Evolutionary conservation across 2,797 vertebrate species (phyloP).

Genomic region (Cuniculus paca): DNA sequence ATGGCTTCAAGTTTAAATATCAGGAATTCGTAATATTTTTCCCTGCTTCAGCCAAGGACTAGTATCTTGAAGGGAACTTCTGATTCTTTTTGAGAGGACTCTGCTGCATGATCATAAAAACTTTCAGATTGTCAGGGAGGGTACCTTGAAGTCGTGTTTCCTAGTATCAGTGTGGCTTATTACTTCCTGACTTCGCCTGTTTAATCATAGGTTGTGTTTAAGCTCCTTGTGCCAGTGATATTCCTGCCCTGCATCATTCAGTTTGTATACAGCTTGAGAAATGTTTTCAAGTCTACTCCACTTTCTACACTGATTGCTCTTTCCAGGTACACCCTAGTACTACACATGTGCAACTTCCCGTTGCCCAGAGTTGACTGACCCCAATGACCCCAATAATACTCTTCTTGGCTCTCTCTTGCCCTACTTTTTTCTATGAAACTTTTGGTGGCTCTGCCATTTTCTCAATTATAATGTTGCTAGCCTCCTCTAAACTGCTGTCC

Average conservation of each 20-base stretch:
- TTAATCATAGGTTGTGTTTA: background rate
- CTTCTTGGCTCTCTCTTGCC: background rate
- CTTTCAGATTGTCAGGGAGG: background rate
- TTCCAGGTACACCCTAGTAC: fast-evolving
- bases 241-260: background rate
- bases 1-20: background rate
- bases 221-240: background rate
- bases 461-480: background rate
- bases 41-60: background rate
- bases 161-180: background rate
- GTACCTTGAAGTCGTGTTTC: background rate
- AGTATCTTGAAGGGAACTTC: background rate
- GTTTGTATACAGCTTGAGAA: background rate
- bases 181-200: background rate
- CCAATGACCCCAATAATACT: background rate
- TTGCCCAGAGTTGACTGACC: background rate
- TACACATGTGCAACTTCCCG: fast-evolving
- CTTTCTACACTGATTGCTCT: background rate
- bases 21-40: background rate
- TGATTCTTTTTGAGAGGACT: background rate
- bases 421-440: background rate
- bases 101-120: background rate
- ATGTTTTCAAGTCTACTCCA: background rate
- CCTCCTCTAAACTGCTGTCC: background rate
- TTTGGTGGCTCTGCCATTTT: background rate